Base-by-base conservation (phyloP, 2,888 invertebrate species). In the Amorpha juglandis region DNA sequence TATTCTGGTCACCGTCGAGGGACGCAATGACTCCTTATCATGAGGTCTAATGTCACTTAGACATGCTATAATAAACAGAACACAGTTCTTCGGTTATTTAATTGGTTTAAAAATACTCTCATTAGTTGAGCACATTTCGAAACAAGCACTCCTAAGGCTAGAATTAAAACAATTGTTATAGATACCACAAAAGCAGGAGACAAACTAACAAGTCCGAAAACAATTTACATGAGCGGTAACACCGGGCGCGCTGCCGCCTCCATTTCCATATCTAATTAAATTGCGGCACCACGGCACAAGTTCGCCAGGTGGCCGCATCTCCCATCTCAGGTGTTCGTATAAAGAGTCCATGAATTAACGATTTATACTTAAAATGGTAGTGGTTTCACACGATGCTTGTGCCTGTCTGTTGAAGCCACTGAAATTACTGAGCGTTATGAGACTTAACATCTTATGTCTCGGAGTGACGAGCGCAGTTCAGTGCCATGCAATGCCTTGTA, bases 211-310 rank as follows among this genome's bases (percentile, higher is more conserved):
- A 78, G 71, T 78, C 71, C 47, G 74, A 77, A 78, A 81, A 80
- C 82, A 82, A 81, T 82, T 82, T 80, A 78, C 81, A 80, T 78
- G 79, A 72, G 63, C 67, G 70, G 58, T 19, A 58, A 42, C 58
- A 58, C 38, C 58, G 58, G 58, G 58, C 42, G 58, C 70, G 71
- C 68, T 71, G 73, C 65, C 67, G 74, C 71, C 75, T 75, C 76
- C 73, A 86, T 86, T 85, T 80, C 81, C 86, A 86, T 86, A 86
- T 80, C 85, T 86, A 86, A 84, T 84, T 84, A 83, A 82, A 82
- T 82, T 79, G 79, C 73, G 78, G 77, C 72, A 71, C 72, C 83
- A 85, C 73, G 78, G 77, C 72, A 71, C 72, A 84, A 85, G 75
- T 86, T 82, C 69, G 75, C 71, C 84, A 85, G 86, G 84, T 82